phyloP scores from a whole-genome alignment of 2,113 vertebrate species.

The Apodemus sylvaticus region DNA sequence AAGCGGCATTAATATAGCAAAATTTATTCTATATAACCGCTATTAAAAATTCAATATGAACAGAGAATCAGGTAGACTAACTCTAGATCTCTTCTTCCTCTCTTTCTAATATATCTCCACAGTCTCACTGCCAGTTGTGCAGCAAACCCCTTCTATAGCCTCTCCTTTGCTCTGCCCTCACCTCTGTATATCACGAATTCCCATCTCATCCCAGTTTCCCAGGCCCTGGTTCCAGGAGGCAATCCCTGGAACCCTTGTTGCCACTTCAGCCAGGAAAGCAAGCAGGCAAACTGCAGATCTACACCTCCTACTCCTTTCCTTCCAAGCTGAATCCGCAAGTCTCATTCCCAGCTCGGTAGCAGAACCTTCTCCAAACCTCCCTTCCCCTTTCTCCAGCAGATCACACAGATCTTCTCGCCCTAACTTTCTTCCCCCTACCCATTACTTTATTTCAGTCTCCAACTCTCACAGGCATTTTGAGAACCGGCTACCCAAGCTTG shows the following conservation, averaged over 20 bases:
- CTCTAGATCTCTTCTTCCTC: neutral
- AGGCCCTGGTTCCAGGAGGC: neutral
- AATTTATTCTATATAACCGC: neutral
- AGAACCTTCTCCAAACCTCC: neutral
- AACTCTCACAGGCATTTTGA: neutral
- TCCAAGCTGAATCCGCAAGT: neutral
- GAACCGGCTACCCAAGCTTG: neutral
- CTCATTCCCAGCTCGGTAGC: neutral
- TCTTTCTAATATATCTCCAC: neutral
- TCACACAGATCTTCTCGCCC: neutral
- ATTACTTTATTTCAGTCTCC: neutral
- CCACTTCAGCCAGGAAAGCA: neutral
- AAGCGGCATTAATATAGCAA: constrained; percentile 51
- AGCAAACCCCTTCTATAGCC: neutral
- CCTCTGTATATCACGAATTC: neutral
- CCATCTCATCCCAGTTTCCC: neutral
- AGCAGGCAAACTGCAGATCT: neutral
- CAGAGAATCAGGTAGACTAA: neutral
- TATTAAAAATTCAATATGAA: neutral
- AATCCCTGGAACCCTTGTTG: neutral
- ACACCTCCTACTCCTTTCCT: neutral
- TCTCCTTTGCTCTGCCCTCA: neutral
- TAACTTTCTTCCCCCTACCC: neutral
- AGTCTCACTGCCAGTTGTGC: neutral
- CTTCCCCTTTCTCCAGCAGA: neutral